Percentiles rank a stretch among this genome's conserved stretches.
Evolutionary conservation across 23 tunicate genomes (phyloP).

Genomic region (Pegea sp.): DNA sequence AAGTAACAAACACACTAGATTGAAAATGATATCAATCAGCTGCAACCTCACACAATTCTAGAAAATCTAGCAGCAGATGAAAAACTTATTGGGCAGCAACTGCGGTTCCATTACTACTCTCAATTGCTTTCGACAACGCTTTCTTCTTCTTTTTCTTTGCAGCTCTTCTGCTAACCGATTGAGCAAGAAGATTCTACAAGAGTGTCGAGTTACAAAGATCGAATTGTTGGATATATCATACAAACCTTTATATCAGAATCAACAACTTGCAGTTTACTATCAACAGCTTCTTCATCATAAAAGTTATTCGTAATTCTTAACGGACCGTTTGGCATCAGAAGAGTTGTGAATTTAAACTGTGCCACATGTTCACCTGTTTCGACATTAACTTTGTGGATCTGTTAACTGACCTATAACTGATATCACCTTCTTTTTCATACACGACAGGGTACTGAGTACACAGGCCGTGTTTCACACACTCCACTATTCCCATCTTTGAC

Average conservation of each 20-base stretch:
- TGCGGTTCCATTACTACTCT: constrained; percentile 10
- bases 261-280: constrained; percentile 34
- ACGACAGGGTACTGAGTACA: constrained; percentile 93
- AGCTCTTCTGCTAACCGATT: constrained; percentile 25
- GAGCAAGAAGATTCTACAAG: constrained; percentile 9
- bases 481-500: constrained; percentile 93
- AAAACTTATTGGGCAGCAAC: not conserved
- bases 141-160: constrained; percentile 67
- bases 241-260: constrained; percentile 49
- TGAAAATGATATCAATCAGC: too few species aligned
- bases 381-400: not conserved
- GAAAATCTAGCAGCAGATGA: not conserved
- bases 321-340: constrained; percentile 70
- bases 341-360: constrained; percentile 82
- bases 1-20: too few species aligned
- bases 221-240: too few species aligned
- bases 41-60: too few species aligned
- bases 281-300: constrained; percentile 34
- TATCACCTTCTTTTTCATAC: constrained; percentile 82
- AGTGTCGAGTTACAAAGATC: not conserved
- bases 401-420: too few species aligned
- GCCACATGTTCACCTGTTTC: constrained; percentile 65
- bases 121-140: constrained; percentile 28
- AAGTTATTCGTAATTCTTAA: constrained; percentile 36
- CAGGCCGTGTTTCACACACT: constrained; percentile 89